Evolutionary conservation across 2,888 invertebrate genomes (phyloP).

Genomic region (Sesia apiformis): DNA sequence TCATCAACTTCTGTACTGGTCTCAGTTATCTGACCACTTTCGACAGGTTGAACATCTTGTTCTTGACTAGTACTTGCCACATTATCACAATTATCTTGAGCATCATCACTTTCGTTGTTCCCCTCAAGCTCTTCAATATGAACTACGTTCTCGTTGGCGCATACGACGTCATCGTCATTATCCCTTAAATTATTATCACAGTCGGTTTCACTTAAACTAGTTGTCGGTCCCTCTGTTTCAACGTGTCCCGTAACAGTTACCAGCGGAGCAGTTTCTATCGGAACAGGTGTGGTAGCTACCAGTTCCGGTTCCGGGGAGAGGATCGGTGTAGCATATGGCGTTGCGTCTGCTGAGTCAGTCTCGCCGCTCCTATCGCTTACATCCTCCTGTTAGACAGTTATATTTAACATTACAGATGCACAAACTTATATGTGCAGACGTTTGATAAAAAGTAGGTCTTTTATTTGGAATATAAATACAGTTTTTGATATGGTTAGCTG

Average conservation of each 20-base stretch:
- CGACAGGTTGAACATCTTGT: conserved; percentile 3
- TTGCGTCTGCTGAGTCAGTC: conserved; percentile 46
- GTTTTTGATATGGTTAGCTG: background rate
- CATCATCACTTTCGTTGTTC: conserved; percentile 13
- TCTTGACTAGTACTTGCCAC: conserved; percentile 35
- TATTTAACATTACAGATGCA: conserved; percentile 40
- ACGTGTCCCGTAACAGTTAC: background rate
- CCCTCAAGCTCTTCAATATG: background rate
- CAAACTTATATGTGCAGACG: conserved; percentile 38
- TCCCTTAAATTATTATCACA: conserved; percentile 69
- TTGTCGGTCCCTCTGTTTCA: conserved; percentile 9
- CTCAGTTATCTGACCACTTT: conserved; percentile 3
- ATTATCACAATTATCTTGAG: conserved; percentile 33
- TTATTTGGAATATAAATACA: background rate
- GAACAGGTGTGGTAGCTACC: background rate
- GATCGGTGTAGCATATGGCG: conserved; percentile 55
- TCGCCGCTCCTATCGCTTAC: conserved; percentile 55
- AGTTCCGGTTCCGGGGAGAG: conserved; percentile 38
- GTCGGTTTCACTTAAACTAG: conserved; percentile 61
- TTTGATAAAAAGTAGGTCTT: background rate
- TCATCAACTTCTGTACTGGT: background rate
- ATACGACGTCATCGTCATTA: conserved; percentile 67
- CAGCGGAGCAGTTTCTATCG: background rate
- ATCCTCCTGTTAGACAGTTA: conserved; percentile 64
- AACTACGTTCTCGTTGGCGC: conserved; percentile 38